phyloP scores from a whole-genome alignment of 2,113 vertebrate species.

The Chionis minor region DNA sequence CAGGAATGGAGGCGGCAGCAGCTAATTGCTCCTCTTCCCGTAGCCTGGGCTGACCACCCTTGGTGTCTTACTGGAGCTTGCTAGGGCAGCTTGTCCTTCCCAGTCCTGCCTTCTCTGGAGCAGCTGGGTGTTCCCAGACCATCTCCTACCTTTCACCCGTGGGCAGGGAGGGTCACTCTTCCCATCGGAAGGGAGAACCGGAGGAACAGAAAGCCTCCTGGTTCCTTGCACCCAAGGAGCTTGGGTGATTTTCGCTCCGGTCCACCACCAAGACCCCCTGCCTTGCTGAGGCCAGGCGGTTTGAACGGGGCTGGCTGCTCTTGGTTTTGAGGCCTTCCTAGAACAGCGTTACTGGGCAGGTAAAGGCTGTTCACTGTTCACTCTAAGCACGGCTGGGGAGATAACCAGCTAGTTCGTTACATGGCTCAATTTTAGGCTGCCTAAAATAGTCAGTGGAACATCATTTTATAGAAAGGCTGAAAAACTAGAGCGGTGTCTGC shows the following conservation, averaged over 20 bases:
- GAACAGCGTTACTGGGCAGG: background rate
- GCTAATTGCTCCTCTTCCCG: background rate
- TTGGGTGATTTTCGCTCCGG: background rate
- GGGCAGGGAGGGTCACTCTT: background rate
- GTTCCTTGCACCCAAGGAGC: background rate
- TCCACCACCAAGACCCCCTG: background rate
- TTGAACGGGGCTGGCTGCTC: background rate
- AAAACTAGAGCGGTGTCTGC: background rate
- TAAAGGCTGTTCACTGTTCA: background rate
- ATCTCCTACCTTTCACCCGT: background rate
- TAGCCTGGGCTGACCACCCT: background rate
- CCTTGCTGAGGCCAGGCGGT: fast-evolving
- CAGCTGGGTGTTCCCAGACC: no score
- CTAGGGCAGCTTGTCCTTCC: background rate
- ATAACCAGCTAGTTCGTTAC: background rate
- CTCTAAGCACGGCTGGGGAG: background rate
- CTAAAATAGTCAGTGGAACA: background rate
- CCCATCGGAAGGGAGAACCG: fast-evolving
- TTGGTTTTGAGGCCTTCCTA: background rate
- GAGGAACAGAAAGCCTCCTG: background rate
- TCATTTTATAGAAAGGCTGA: background rate
- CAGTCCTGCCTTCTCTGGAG: background rate
- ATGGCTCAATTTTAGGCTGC: background rate
- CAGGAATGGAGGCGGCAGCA: background rate
- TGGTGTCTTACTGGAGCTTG: background rate